These are phyloP conservation scores for Rhabdophis nuchalis DNA, from an alignment of 2,797 vertebrate genomes.

Conservation along the genomic window DNA sequence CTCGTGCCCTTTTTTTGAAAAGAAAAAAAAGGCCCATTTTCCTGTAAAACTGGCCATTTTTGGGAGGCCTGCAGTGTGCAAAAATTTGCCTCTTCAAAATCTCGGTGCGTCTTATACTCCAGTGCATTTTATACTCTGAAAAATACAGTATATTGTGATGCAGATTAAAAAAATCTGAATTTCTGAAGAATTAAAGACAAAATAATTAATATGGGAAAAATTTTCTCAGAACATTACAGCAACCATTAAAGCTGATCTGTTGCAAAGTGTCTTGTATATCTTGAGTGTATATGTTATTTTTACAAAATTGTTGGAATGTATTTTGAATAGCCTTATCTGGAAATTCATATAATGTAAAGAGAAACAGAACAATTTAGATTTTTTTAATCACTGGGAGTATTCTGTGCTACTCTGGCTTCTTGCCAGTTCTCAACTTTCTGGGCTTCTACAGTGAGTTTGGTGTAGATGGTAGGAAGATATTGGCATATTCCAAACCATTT, in stretches of 20 bases:
- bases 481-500: neutral
- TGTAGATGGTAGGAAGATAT: neutral
- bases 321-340: constrained; percentile 62
- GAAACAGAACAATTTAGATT: constrained; percentile 38
- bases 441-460: neutral
- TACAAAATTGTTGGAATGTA: constrained; percentile 57
- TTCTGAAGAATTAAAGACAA: constrained; percentile 60
- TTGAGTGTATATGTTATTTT: constrained; percentile 64
- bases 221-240: constrained; percentile 58
- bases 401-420: neutral
- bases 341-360: constrained; percentile 60
- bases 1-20: too few species aligned
- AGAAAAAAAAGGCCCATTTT: too few species aligned
- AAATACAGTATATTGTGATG: neutral
- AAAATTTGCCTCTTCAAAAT: too few species aligned
- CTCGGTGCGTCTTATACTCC: too few species aligned
- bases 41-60: too few species aligned
- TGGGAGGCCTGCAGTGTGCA: too few species aligned
- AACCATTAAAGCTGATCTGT: constrained; percentile 61
- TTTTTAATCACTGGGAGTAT: neutral
- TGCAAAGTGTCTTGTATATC: constrained; percentile 63
- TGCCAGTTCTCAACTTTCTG: neutral
- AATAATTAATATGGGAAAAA: constrained; percentile 67
- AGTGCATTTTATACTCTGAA: too few species aligned
- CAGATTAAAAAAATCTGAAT: constrained; percentile 43